Conservation (phyloP, 2,888 invertebrate species). For the Orthonevra nobilis region DNA sequence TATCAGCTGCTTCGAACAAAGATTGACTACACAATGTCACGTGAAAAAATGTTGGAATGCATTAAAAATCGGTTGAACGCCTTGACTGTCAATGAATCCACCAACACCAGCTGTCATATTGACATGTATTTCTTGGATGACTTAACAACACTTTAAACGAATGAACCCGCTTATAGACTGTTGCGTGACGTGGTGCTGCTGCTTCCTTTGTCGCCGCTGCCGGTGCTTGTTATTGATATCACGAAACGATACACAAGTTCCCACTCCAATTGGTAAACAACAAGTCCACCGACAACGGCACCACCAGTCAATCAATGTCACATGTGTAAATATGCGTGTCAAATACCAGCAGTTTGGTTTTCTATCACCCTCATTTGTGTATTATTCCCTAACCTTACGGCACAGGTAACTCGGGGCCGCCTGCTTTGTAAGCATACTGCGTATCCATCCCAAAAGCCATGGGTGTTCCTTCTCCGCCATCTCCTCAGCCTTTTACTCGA, state of each 20-base stretch:
- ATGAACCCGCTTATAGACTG: slow-evolving; percentile 49
- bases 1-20: too few species aligned
- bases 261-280: slow-evolving; percentile 13
- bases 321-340: slow-evolving; percentile 69
- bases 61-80: too few species aligned
- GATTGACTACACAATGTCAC: too few species aligned
- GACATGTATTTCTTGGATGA: slow-evolving; percentile 26
- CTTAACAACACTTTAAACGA: slow-evolving; percentile 26
- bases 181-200: neutral
- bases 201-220: neutral
- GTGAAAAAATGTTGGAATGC: too few species aligned
- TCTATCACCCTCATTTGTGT: slow-evolving; percentile 57
- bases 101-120: slow-evolving; percentile 49
- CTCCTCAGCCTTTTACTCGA: slow-evolving; percentile 2
- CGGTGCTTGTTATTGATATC: slow-evolving; percentile 30
- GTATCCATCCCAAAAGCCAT: slow-evolving; percentile 2
- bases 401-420: slow-evolving; percentile 21
- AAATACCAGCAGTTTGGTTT: slow-evolving; percentile 59
- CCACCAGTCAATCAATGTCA: slow-evolving; percentile 66
- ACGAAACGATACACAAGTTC: slow-evolving; percentile 30
- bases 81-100: too few species aligned
- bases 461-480: neutral
- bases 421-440: slow-evolving; percentile 53
- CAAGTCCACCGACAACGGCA: slow-evolving; percentile 11
- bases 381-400: slow-evolving; percentile 29